Conservation (phyloP, 2,888 invertebrate genomes). For the Imbricaverruca yamaguchii region DNA sequence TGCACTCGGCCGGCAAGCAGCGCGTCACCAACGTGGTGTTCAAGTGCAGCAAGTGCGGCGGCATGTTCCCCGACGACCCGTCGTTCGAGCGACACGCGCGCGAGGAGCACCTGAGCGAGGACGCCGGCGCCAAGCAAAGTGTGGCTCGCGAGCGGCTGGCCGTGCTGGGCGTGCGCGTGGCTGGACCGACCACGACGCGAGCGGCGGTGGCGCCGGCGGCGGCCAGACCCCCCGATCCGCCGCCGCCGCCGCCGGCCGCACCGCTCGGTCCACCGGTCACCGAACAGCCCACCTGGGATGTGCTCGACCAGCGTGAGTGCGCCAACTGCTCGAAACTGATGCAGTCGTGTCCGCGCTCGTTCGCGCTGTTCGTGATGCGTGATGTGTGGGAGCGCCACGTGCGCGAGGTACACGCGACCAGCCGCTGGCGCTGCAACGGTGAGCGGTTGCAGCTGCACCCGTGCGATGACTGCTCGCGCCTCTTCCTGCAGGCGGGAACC, state of each 20-base stretch:
- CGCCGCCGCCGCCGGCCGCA: not conserved
- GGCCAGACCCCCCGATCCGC: not conserved
- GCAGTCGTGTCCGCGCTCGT: slow-evolving; percentile 8
- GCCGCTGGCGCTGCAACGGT: not conserved
- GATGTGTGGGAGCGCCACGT: slow-evolving; percentile 8
- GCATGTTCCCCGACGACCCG: slow-evolving; percentile 13
- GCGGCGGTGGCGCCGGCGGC: not conserved
- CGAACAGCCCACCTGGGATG: not conserved
- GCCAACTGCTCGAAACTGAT: slow-evolving; percentile 3
- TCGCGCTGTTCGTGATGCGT: not conserved
- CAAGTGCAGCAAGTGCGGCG: slow-evolving; percentile 18
- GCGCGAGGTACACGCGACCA: not conserved
- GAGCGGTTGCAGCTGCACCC: not conserved
- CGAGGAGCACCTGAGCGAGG: not conserved
- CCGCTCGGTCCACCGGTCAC: not conserved
- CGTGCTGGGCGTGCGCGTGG: too few species aligned
- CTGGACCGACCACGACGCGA: too few species aligned
- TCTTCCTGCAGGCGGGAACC: not conserved
- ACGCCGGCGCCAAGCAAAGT: not conserved
- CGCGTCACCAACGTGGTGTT: slow-evolving; percentile 5
- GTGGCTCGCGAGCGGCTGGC: too few species aligned
- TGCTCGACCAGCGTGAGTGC: slow-evolving; percentile 2
- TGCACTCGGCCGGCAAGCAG: not conserved
- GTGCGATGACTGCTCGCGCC: not conserved
- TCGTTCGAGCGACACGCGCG: slow-evolving; percentile 13